Base-by-base conservation (phyloP, 2,797 vertebrate genomes). In the Sternotherus odoratus region DNA sequence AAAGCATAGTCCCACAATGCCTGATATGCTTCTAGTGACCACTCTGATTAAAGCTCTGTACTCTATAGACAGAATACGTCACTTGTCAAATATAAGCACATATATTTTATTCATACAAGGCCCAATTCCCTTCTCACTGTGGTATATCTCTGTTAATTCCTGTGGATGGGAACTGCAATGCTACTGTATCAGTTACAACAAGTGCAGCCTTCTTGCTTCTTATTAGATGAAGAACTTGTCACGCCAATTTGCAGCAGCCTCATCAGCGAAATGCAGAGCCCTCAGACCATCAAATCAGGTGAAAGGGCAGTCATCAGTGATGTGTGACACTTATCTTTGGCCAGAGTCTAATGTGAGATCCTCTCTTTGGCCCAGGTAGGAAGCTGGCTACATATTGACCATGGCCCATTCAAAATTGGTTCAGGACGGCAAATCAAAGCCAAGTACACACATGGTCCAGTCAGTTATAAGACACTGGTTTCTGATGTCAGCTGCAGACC, bases 121-220 rank as follows among this genome's bases (percentile, higher is more conserved):
- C 43, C 78, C 39, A 74, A 48, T 28, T 77, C 51, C 79, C 5
- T 4, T 53, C n/a, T 79, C n/a, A 36, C 17, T 89, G n/a, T 8
- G 33, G 50, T 48, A 4, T 4, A 26, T 23, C 39, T 43, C 36
- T 8, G 8, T 74, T 74, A 8, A 74, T 74, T 74, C 39, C 36
- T 13, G 26, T 53, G 19, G 13, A 30, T 13, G n/a, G 12, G 36
- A 87, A 23, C 26, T 82, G 0, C 0, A 3, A 21, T 54, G 10
- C 83, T 87, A 87, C 81, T 87, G 60, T 30, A 66, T 17, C 56
- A 79, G 6, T 8, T 30, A 28, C 13, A 10, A 39, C 56, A 36
- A 72, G 66, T 23, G 36, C 5, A 12, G 36, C 43, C 23, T 39
- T 60, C n/a, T 66, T 66, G 60, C 17, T 66, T 19, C n/a, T 26